These are phyloP conservation scores for Zosterops borbonicus DNA, from an alignment of 2,113 vertebrate species.

Conservation along the genomic window DNA sequence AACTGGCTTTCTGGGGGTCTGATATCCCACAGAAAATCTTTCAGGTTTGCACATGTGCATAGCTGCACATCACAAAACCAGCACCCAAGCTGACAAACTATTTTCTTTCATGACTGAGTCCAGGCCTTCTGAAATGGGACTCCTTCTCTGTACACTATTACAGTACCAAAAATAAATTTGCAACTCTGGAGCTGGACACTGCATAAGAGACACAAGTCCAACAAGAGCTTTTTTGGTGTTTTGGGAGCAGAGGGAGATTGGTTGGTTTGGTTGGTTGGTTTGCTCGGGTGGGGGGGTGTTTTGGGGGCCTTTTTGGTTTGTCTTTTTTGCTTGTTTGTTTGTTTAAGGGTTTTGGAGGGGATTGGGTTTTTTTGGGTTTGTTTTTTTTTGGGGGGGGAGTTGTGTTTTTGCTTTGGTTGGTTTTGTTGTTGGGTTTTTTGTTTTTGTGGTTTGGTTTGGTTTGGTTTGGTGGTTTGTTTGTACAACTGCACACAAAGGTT, in stretches of 20 bases:
- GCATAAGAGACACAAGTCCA: background rate
- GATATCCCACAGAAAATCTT: background rate
- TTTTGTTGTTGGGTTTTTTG: background rate
- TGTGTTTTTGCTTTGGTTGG: background rate
- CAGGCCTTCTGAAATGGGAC: background rate
- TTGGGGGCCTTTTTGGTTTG: background rate
- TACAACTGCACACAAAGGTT: background rate
- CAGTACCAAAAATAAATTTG: background rate
- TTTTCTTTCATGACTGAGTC: background rate
- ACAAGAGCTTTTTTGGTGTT: background rate
- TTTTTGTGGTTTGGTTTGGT: background rate
- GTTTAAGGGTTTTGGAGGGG: background rate
- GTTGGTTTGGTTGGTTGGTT: background rate
- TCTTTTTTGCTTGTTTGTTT: background rate
- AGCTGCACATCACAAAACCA: background rate
- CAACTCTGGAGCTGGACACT: background rate
- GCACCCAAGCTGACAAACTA: background rate
- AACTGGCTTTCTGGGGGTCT: background rate
- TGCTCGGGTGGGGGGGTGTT: too few relatives aligned
- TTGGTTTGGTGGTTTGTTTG: background rate
- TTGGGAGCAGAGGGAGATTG: background rate
- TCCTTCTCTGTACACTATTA: accelerated
- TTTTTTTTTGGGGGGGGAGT: background rate
- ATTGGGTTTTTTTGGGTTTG: background rate
- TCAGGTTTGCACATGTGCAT: background rate